Conservation (phyloP, 2,888 invertebrate species). For the Cheilosia urbana region DNA sequence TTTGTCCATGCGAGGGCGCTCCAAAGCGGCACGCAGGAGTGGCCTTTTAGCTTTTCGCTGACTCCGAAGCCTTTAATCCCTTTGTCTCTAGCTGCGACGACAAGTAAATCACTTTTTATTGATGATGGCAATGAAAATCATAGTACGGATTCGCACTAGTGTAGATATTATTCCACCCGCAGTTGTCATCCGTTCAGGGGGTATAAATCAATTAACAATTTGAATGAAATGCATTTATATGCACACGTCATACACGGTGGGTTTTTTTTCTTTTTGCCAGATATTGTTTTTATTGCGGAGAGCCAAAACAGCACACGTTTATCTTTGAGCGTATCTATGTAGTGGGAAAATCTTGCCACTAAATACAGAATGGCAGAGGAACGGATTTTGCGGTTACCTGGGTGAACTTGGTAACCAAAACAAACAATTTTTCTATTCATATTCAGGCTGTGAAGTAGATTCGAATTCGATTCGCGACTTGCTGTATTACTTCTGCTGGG, state of each 20-base stretch:
- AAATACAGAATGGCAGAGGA: conserved; percentile 55
- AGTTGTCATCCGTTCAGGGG: conserved; percentile 30
- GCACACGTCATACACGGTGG: conserved; percentile 11
- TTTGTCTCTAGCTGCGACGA: conserved; percentile 1
- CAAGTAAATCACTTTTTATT: conserved; percentile 45
- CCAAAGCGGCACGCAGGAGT: not conserved
- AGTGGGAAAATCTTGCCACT: conserved; percentile 48
- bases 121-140: conserved; percentile 37
- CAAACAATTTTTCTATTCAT: conserved; percentile 62
- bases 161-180: conserved; percentile 8
- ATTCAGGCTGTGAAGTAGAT: conserved; percentile 7
- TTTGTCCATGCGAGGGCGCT: conserved; percentile 90
- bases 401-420: conserved; percentile 77
- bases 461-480: conserved; percentile 42
- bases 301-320: conserved; percentile 44
- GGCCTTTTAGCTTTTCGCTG: not conserved
- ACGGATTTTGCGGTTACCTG: conserved; percentile 76
- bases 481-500: not conserved
- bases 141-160: conserved; percentile 22
- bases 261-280: conserved; percentile 12
- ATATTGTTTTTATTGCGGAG: conserved; percentile 13
- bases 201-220: conserved; percentile 57
- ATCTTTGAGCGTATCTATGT: conserved; percentile 38
- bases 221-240: conserved; percentile 44
- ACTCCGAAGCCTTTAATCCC: not conserved